A percentile compares a stretch with the other conserved stretches of the same genome.
Conservation (phyloP, 2,888 invertebrate genomes). For the Hydropsyche betteni region DNA sequence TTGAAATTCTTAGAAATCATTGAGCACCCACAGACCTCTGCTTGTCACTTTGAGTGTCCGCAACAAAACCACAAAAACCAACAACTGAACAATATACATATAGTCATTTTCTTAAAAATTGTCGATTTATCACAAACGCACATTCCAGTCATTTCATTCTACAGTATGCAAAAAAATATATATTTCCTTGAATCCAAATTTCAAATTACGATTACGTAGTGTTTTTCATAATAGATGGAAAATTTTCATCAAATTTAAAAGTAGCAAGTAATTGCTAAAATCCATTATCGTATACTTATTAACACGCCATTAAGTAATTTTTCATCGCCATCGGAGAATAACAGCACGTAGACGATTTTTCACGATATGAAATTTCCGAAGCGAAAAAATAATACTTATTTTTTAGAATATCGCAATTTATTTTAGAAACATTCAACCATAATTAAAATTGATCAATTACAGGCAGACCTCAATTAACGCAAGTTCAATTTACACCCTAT, state of each 20-base stretch:
- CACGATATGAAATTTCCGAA: not conserved
- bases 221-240: slow-evolving; percentile 2
- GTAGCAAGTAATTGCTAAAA: not conserved
- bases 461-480: slow-evolving; percentile 25
- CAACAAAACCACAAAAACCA: slow-evolving; percentile 17
- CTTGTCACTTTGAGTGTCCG: slow-evolving; percentile 1
- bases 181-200: not conserved
- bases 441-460: slow-evolving; percentile 16
- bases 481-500: not conserved
- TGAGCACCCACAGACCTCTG: not conserved
- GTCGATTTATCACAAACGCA: not conserved
- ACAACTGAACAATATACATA: not conserved
- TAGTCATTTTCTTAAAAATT: slow-evolving; percentile 11
- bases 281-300: slow-evolving; percentile 1
- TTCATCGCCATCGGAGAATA: not conserved
- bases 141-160: no score
- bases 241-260: slow-evolving; percentile 7
- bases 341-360: not conserved
- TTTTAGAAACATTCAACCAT: no score
- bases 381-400: slow-evolving; percentile 3
- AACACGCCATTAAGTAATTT: not conserved
- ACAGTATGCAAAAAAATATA: no score
- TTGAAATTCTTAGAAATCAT: slow-evolving; percentile 10
- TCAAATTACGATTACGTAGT: not conserved
- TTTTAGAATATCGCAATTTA: no score